Evolutionary conservation across 2,888 invertebrate genomes (phyloP), one percentile per base, ranked within the genome.

Genomic region (Cephus sareptanus): DNA sequence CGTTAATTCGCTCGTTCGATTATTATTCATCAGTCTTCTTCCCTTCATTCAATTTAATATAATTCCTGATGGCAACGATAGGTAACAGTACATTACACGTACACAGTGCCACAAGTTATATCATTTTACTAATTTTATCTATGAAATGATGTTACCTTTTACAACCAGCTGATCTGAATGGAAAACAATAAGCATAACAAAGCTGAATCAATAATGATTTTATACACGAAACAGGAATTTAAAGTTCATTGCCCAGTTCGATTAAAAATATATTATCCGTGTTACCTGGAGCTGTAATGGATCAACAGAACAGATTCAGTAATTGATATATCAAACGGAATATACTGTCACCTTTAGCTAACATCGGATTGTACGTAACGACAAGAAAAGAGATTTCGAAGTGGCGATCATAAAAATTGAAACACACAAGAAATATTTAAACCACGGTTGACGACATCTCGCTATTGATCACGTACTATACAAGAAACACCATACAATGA

Each of bases 11-110:
- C 56, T 33, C 31, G 9, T 15, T 33, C 71, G 71, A 71, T 71
- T 71, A 33, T 71, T 33, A 83, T 80, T 83, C 80, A 82, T 88
- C 89, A 89, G 88, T 89, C 89, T 89, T 88, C 79, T 82, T 77
- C 82, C 71, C 34, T 71, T 71, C 9, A 23, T 31, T 11, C 71
- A 34, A 31, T 13, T 31, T 31, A 31, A 12, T 31, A 31, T 31
- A 71, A 6, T 71, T 56, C 56, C 56, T 56, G 56, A 56, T 56
- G 56, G 23, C 1, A 56, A 56, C 56, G 56, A 56, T 9, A 56
- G 23, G 56, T 56, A 56, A 56, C 56, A 56, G 56, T 56, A 56
- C 56, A 56, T 56, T 23, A 56, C 56, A 56, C 76, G 71, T 76
- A 74, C 71, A 40, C 23, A 74, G 35, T 73, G 75, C 56, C 71